Conservation (phyloP, 2,888 invertebrate species). For the Dicycla oo region DNA sequence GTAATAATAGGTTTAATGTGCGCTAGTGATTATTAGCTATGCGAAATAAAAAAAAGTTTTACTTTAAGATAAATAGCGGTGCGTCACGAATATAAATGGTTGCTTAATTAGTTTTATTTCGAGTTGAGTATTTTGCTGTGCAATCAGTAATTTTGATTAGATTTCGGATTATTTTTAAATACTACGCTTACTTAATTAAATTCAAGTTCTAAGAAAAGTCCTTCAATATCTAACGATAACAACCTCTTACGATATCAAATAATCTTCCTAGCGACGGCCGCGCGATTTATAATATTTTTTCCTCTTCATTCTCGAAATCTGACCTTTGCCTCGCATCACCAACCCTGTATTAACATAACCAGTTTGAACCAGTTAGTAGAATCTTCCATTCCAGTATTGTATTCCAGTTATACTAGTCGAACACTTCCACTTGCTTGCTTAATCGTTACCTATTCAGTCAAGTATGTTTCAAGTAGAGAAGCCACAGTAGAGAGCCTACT, state of each 20-base stretch:
- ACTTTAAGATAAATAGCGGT: too few species aligned
- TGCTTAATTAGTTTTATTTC: too few species aligned
- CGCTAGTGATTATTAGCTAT: too few species aligned
- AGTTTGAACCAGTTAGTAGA: constrained; percentile 70
- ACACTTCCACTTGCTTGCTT: constrained; percentile 39
- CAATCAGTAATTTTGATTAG: too few species aligned
- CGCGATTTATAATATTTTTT: constrained; percentile 27
- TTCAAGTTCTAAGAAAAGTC: background rate
- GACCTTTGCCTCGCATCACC: constrained; percentile 65
- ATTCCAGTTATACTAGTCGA: constrained; percentile 49
- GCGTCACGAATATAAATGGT: too few species aligned
- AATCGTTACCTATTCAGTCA: constrained; percentile 39
- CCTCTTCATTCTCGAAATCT: constrained; percentile 55
- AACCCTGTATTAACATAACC: constrained; percentile 70
- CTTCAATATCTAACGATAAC: constrained; percentile 15
- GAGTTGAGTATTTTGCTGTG: too few species aligned
- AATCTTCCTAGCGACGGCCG: constrained; percentile 27
- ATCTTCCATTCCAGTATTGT: constrained; percentile 60
- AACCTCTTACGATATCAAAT: background rate
- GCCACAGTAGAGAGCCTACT: too few species aligned
- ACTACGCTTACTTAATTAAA: background rate
- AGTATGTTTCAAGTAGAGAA: constrained; percentile 41
- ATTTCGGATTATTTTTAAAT: too few species aligned
- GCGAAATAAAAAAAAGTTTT: too few species aligned
- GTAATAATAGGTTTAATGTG: too few species aligned